phyloP scores from a whole-genome alignment of 2,888 invertebrate species.

The Creontiades dilutus region DNA sequence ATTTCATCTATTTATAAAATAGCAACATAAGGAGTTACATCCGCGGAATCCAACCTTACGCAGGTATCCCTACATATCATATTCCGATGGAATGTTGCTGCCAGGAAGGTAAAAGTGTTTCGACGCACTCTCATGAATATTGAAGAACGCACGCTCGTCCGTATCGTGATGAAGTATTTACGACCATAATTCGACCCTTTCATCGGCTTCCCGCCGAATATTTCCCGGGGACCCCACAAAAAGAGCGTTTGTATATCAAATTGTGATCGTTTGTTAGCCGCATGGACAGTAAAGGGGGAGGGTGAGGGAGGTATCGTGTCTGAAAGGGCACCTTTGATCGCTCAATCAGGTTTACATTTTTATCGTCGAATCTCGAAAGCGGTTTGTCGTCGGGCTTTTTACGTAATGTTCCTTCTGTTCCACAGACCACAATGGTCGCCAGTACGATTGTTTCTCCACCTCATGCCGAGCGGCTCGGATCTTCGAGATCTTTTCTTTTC shows the following conservation, averaged over 20 bases:
- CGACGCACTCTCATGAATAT: conserved; percentile 29
- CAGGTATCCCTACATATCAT: conserved; percentile 2
- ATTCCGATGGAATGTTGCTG: neutral
- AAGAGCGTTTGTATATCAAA: conserved; percentile 29
- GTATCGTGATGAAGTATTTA: conserved; percentile 34
- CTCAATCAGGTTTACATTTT: conserved; percentile 28
- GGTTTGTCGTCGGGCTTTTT: neutral
- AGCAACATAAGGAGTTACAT: neutral
- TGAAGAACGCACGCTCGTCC: conserved; percentile 14
- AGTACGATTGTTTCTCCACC: conserved; percentile 1
- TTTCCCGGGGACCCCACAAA: neutral
- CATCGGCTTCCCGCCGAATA: neutral
- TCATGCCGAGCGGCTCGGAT: neutral
- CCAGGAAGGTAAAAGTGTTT: conserved; percentile 34
- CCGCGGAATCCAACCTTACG: conserved; percentile 3
- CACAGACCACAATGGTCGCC: neutral
- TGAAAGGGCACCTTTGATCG: conserved; percentile 42
- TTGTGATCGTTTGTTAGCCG: conserved; percentile 17
- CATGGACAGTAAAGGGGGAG: neutral
- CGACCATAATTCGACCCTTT: conserved; percentile 4
- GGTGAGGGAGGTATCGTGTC: neutral
- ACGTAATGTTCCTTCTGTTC: conserved; percentile 27
- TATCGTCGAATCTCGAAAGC: conserved; percentile 35
- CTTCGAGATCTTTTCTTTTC: neutral
- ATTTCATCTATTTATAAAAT: neutral